These are phyloP conservation scores for Apotomis betuletana DNA, from an alignment of 2,888 invertebrate species.

Conservation along the genomic window DNA sequence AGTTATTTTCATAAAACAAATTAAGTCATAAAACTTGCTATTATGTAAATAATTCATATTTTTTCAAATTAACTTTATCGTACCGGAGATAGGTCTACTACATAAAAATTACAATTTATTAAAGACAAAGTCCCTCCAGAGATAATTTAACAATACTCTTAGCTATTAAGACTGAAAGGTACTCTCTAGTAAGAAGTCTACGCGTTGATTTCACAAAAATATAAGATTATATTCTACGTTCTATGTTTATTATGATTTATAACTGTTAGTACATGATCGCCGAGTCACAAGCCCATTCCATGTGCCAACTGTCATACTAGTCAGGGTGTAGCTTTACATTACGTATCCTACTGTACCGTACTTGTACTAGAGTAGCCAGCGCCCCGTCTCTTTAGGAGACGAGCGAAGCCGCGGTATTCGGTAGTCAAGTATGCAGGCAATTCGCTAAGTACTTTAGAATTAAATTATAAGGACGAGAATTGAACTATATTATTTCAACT, in stretches of 20 bases:
- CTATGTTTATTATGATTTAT: conserved; percentile 50
- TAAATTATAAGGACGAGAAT: conserved; percentile 62
- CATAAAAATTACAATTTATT: conserved; percentile 67
- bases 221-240: conserved; percentile 36
- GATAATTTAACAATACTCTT: conserved; percentile 75
- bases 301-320: conserved; percentile 74
- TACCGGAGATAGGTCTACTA: conserved; percentile 67
- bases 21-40: conserved; percentile 56
- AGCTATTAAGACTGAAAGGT: conserved; percentile 80
- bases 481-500: conserved; percentile 70
- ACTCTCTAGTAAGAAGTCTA: conserved; percentile 55
- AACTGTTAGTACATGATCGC: conserved; percentile 55
- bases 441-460: conserved; percentile 59
- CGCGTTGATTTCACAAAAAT: conserved; percentile 38
- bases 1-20: conserved; percentile 65
- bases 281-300: conserved; percentile 72
- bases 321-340: conserved; percentile 72
- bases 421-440: conserved; percentile 61
- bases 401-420: conserved; percentile 51
- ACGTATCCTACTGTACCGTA: conserved; percentile 53
- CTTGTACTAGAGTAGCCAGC: conserved; percentile 50
- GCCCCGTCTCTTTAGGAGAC: conserved; percentile 41
- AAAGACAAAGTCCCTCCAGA: conserved; percentile 78
- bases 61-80: conserved; percentile 66
- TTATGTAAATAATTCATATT: conserved; percentile 68